phyloP scores from a whole-genome alignment of 2,888 invertebrate species.

The Sarcophaga carnaria region DNA sequence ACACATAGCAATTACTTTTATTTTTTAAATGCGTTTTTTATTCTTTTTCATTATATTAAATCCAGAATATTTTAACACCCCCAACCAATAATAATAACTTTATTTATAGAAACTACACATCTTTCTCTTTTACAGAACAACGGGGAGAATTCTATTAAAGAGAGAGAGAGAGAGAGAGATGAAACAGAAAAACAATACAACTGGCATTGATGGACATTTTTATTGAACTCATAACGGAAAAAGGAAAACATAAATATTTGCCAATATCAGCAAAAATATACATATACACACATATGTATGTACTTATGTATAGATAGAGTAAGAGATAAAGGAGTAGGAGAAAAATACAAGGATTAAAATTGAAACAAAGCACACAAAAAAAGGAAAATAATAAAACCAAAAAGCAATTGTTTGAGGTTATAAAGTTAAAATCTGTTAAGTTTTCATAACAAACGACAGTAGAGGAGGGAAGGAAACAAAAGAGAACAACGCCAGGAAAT shows the following conservation, averaged over 20 bases:
- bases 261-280: conserved; percentile 61
- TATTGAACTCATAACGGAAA: conserved; percentile 28
- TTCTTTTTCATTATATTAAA: conserved; percentile 21
- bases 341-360: conserved; percentile 31
- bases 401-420: conserved; percentile 26
- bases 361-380: conserved; percentile 9
- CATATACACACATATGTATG: too few species aligned
- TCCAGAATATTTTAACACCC: background rate
- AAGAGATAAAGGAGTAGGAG: conserved; percentile 13
- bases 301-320: background rate
- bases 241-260: conserved; percentile 37
- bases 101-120: too few species aligned
- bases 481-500: too few species aligned
- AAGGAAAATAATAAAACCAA: background rate
- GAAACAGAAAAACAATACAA: conserved; percentile 1
- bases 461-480: background rate
- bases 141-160: too few species aligned
- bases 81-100: too few species aligned
- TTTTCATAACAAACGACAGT: conserved; percentile 10
- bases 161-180: too few species aligned
- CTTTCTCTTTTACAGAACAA: too few species aligned
- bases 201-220: conserved; percentile 54
- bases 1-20: conserved; percentile 70
- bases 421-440: conserved; percentile 32
- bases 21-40: background rate